Evolutionary conservation across 1,140 invertebrate species (phyloP).

Genomic region (Trachymyrmex cornetzi): DNA sequence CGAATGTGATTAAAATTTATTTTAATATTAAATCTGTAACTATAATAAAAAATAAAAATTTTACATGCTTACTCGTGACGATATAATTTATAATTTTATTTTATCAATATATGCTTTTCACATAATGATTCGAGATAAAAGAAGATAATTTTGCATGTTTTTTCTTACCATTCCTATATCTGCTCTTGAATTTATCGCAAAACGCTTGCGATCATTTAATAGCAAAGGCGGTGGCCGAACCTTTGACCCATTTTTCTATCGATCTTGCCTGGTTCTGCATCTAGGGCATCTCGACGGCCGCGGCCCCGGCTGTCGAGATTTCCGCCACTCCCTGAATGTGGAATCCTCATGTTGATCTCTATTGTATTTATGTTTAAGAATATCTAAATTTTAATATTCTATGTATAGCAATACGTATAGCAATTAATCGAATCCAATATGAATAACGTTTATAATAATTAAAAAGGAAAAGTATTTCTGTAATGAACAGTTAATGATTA

Average conservation of each 20-base stretch:
- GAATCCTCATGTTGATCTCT: conserved; percentile 43
- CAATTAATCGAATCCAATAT: conserved; percentile 69
- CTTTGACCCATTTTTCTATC: conserved; percentile 86
- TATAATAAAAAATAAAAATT: not conserved
- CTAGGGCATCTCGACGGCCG: conserved; percentile 72
- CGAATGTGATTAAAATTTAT: not conserved
- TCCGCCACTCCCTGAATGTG: conserved; percentile 46
- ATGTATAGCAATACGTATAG: not conserved
- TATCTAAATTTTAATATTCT: conserved; percentile 63
- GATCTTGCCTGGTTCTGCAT: conserved; percentile 76
- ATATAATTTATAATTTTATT: conserved; percentile 21
- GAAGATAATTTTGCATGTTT: not conserved
- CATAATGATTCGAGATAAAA: not conserved
- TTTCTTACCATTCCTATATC: not conserved
- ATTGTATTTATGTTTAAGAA: conserved; percentile 2
- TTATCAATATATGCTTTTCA: not conserved
- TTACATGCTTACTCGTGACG: not conserved
- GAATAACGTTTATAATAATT: conserved; percentile 80
- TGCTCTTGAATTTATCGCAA: not conserved
- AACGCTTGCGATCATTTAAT: conserved; percentile 27
- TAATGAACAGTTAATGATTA: not conserved
- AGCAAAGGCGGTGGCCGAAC: conserved; percentile 67
- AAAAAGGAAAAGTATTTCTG: conserved; percentile 7
- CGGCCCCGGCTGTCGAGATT: conserved; percentile 61
- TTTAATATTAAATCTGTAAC: not conserved